Percentiles rank a stretch among this genome's conserved stretches.
Conservation (phyloP, 2,888 invertebrate genomes). For the Tholera decimalis region DNA sequence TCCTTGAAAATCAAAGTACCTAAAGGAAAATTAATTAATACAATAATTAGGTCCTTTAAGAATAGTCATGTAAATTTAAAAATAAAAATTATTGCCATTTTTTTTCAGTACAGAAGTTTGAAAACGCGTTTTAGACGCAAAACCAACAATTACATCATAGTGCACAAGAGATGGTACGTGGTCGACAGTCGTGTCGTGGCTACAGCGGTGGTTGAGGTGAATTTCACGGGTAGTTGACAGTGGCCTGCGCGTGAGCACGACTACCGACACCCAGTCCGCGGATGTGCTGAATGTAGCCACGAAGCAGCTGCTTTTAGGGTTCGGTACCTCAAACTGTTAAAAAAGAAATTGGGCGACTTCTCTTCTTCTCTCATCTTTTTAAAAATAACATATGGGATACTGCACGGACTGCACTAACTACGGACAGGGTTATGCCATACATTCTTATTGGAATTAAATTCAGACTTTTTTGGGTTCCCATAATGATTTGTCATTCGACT, state of each 20-base stretch:
- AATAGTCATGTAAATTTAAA: too few relatives aligned
- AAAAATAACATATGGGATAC: too few relatives aligned
- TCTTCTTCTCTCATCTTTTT: too few relatives aligned
- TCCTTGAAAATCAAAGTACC: too few relatives aligned
- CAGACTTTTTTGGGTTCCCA: too few relatives aligned
- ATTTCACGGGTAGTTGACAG: slow-evolving; percentile 72
- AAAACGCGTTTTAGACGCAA: slow-evolving; percentile 7
- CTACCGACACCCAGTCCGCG: slow-evolving; percentile 31
- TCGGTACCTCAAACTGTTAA: background rate
- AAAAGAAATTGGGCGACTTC: background rate
- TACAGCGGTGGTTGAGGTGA: slow-evolving; percentile 50
- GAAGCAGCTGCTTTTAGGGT: slow-evolving; percentile 1
- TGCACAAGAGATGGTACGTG: slow-evolving; percentile 26
- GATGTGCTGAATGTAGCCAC: slow-evolving; percentile 12
- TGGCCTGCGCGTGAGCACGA: slow-evolving; percentile 58
- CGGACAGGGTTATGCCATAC: too few relatives aligned
- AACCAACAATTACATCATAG: slow-evolving; percentile 27
- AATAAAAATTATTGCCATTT: background rate
- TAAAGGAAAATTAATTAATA: too few relatives aligned
- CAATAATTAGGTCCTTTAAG: too few relatives aligned
- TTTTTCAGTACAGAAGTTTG: background rate
- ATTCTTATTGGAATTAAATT: background rate
- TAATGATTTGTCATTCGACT: too few relatives aligned
- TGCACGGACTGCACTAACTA: too few relatives aligned
- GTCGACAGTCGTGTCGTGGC: slow-evolving; percentile 34